Conservation (phyloP, 1,140 invertebrate genomes). For the Caenorhabditis inopinata region DNA sequence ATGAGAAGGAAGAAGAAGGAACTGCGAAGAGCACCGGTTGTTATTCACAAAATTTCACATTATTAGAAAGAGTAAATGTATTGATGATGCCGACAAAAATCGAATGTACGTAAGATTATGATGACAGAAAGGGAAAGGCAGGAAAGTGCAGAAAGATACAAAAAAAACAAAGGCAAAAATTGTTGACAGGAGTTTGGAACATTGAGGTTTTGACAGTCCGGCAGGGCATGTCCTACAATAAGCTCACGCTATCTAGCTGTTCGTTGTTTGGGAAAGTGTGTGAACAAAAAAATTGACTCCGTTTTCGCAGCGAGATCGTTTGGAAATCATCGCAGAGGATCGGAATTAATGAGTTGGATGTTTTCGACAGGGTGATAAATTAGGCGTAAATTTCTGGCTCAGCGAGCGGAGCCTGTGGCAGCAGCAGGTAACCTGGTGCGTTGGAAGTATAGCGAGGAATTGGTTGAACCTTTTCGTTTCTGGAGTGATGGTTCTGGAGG, state of each 20-base stretch:
- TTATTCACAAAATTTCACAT: conserved; percentile 24
- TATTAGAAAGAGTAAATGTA: not conserved
- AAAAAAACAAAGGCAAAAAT: not conserved
- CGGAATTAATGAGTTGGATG: not conserved
- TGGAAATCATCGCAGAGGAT: not conserved
- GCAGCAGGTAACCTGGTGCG: conserved; percentile 52
- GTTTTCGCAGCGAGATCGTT: too few relatives aligned
- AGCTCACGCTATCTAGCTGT: not conserved
- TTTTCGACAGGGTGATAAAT: not conserved
- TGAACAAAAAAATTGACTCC: not conserved
- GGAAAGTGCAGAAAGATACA: not conserved
- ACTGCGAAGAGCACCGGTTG: not conserved
- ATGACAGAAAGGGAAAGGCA: not conserved
- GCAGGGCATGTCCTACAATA: not conserved
- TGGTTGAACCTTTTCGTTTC: conserved; percentile 29
- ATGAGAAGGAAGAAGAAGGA: too few relatives aligned
- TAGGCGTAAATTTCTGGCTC: conserved; percentile 50
- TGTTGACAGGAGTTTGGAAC: not conserved
- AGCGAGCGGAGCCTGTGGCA: conserved; percentile 53
- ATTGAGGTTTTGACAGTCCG: not conserved
- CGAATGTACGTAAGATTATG: not conserved
- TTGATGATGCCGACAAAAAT: too few relatives aligned
- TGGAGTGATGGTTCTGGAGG: conserved; percentile 47
- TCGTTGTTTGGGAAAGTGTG: not conserved
- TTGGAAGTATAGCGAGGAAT: conserved; percentile 47